Evolutionary conservation across 2,113 vertebrate genomes (phyloP), one percentile per base, ranked within the genome.

Genomic region (Actinemys pallida): DNA sequence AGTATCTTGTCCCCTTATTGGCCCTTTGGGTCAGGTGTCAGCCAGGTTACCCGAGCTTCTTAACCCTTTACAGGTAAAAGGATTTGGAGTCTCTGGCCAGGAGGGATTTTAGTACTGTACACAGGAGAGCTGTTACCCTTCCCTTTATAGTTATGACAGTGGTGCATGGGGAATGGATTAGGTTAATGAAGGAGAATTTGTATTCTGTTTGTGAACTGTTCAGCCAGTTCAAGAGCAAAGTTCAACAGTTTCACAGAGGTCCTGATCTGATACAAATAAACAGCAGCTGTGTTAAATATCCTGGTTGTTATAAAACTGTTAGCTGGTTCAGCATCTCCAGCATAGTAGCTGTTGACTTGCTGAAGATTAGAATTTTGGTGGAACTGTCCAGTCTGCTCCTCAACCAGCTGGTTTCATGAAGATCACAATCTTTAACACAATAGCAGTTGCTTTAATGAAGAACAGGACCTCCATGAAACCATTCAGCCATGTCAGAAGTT

Each of bases 381-480:
- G 62, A 90, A 89, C 83, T 90, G 47, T 80, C 90, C 69, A 84
- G 52, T 35, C 85, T 90, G 42, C n/a, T 13, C 35, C 62, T 96
- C 84, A 93, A 88, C 17, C 57, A 93, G 53, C 12, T 57, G 59
- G 88, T 17, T 87, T 42, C 39, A 62, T 50, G 50, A 97, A n/a
- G 50, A 89, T 94, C 80, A 78, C 65, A 89, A 84, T 53, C 54
- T 87, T 95, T 50, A 82, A n/a, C 83, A 84, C 76, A 92, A 78
- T 75, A 72, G 57, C 84, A 94, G 29, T 83, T 75, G 29, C 81
- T 92, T 90, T 90, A 90, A 93, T 83, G 82, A 39, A 91, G 57
- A 91, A 49, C 95, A 75, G 45, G 50, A 52, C 83, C 59, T 92
- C 76, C 47, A 57, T 16, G 83, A 93, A 96, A 93, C 47, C 83